phyloP scores from a whole-genome alignment of 2,888 invertebrate species.

The Orgyia antiqua region DNA sequence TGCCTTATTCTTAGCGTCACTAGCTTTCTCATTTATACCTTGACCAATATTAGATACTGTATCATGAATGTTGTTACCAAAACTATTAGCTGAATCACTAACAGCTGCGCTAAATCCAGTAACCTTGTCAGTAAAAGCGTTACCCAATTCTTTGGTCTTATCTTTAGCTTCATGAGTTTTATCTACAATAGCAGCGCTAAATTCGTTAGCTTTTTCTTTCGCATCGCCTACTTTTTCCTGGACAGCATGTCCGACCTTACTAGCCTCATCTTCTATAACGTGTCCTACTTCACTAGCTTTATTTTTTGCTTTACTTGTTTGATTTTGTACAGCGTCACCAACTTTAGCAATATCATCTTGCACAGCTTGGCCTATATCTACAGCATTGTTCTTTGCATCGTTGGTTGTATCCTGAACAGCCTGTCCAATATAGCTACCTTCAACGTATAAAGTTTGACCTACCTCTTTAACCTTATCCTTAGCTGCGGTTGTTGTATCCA shows the following conservation, averaged over 20 bases:
- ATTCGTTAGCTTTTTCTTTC: constrained; percentile 13
- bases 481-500: background rate
- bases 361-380: constrained; percentile 16
- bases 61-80: constrained; percentile 21
- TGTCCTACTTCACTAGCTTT: constrained; percentile 14
- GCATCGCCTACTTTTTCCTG: constrained; percentile 11
- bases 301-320: constrained; percentile 15
- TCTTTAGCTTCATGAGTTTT: constrained; percentile 30
- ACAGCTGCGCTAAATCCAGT: constrained; percentile 15
- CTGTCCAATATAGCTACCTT: constrained; percentile 6
- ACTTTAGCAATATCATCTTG: constrained; percentile 20
- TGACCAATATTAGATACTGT: constrained; percentile 17
- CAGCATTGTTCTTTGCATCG: constrained; percentile 21
- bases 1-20: constrained; percentile 19
- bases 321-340: constrained; percentile 18
- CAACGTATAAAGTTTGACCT: constrained; percentile 3
- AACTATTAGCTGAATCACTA: constrained; percentile 21
- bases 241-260: constrained; percentile 27
- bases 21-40: constrained; percentile 34
- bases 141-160: constrained; percentile 14
- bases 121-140: constrained; percentile 24
- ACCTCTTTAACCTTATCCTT: background rate
- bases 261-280: constrained; percentile 15
- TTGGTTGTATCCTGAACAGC: constrained; percentile 17
- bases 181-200: constrained; percentile 18